These are phyloP conservation scores for Callithrix jacchus DNA, from an alignment of 2,113 vertebrate species.

Conservation along the genomic window DNA sequence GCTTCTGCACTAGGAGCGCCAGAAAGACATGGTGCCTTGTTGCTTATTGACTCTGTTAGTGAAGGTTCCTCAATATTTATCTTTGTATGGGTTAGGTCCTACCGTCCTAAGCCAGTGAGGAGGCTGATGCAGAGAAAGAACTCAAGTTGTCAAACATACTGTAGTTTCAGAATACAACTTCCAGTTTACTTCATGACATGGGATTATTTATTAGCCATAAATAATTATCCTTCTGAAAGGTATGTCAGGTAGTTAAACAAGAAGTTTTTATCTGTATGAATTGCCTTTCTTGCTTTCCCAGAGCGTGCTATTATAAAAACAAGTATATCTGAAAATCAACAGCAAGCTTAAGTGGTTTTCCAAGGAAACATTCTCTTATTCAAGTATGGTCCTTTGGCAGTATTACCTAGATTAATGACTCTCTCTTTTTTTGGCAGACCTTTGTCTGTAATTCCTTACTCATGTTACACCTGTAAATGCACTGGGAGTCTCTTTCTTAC, in stretches of 20 bases:
- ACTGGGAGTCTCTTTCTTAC: background rate
- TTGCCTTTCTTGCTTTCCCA: conserved; percentile 51
- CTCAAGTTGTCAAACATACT: background rate
- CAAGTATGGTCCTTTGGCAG: background rate
- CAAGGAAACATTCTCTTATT: conserved; percentile 44
- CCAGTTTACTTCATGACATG: background rate
- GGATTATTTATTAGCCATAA: conserved; percentile 20
- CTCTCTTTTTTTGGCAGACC: background rate
- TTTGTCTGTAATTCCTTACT: background rate
- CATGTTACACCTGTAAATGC: background rate
- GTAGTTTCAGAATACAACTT: background rate
- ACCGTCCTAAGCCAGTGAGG: background rate
- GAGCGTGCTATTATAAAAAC: conserved; percentile 40
- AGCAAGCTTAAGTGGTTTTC: conserved; percentile 37
- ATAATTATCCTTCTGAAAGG: conserved; percentile 38
- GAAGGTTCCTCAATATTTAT: background rate
- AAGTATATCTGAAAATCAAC: conserved; percentile 55
- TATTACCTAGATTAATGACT: background rate
- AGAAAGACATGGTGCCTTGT: background rate
- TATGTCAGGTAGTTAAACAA: background rate
- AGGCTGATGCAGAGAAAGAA: background rate
- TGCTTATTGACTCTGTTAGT: background rate
- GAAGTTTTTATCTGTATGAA: conserved; percentile 50
- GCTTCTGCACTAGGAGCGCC: background rate
- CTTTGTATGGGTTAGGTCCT: conserved; percentile 28